Conservation (phyloP, 2,888 invertebrate species). For the Sturmia bella region DNA sequence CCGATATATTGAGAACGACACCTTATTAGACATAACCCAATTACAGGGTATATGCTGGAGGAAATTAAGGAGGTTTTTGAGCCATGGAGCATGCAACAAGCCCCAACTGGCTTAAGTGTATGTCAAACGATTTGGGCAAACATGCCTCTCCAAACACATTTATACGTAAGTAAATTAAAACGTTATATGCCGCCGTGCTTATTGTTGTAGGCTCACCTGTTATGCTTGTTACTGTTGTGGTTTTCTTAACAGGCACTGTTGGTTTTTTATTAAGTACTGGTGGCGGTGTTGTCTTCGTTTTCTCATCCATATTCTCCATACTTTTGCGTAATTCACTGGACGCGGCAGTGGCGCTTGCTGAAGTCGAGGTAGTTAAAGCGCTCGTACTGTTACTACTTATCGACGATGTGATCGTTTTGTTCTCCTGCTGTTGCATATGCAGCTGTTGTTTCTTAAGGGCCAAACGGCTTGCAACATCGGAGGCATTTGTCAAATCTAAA, state of each 20-base stretch:
- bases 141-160: too few species aligned
- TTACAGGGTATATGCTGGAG: too few species aligned
- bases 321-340: constrained; percentile 78
- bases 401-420: constrained; percentile 65
- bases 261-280: constrained; percentile 85
- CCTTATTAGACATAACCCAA: too few species aligned
- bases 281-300: constrained; percentile 82
- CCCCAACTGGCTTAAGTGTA: too few species aligned
- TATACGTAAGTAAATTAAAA: too few species aligned
- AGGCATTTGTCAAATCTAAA: constrained; percentile 77
- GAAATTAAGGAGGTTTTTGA: too few species aligned
- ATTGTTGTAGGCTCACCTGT: constrained; percentile 78
- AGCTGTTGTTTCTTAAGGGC: constrained; percentile 72
- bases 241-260: constrained; percentile 86
- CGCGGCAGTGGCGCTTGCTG: constrained; percentile 51
- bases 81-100: too few species aligned
- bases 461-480: constrained; percentile 71
- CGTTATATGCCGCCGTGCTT: too few species aligned
- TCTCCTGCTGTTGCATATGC: constrained; percentile 67
- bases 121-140: too few species aligned
- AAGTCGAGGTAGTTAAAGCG: constrained; percentile 62
- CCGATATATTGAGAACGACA: too few species aligned
- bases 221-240: constrained; percentile 84
- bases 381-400: constrained; percentile 63
- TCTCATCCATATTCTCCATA: constrained; percentile 81